Evolutionary conservation across 2,888 invertebrate genomes (phyloP).

Genomic region (Dolomedes plantarius): DNA sequence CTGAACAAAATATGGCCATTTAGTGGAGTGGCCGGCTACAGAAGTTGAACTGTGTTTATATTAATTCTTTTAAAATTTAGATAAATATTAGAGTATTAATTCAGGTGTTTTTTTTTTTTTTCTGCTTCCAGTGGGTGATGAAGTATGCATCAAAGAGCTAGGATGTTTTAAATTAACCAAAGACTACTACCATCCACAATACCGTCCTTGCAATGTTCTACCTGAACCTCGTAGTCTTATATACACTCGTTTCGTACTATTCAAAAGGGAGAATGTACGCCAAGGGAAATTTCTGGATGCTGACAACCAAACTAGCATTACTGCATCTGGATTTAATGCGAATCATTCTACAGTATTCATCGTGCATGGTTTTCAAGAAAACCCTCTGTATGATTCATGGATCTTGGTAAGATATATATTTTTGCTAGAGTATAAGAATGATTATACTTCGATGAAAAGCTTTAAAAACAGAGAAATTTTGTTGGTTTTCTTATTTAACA

Average conservation of each 20-base stretch:
- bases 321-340: slow-evolving; percentile 54
- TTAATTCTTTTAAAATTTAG: no score
- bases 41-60: no score
- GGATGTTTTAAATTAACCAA: slow-evolving; percentile 71
- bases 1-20: no score
- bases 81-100: no score
- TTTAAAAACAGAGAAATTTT: no score
- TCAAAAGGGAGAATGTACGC: slow-evolving; percentile 27
- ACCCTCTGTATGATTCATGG: slow-evolving; percentile 57
- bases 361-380: slow-evolving; percentile 70
- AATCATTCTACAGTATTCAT: slow-evolving; percentile 61
- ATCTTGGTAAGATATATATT: slow-evolving; percentile 48
- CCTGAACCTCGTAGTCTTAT: slow-evolving; percentile 61
- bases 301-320: slow-evolving; percentile 39
- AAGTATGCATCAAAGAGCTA: slow-evolving; percentile 62
- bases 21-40: no score
- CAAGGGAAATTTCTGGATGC: slow-evolving; percentile 43
- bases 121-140: slow-evolving; percentile 55
- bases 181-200: slow-evolving; percentile 64
- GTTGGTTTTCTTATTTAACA: no score
- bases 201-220: slow-evolving; percentile 68
- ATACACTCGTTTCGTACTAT: slow-evolving; percentile 62
- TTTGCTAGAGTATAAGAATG: no score
- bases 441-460: no score
- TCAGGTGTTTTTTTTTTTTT: no score